A percentile compares a stretch with the other conserved stretches of the same genome.
Evolutionary conservation across 2,888 invertebrate genomes (phyloP).

Genomic region (Drosophila rellima): DNA sequence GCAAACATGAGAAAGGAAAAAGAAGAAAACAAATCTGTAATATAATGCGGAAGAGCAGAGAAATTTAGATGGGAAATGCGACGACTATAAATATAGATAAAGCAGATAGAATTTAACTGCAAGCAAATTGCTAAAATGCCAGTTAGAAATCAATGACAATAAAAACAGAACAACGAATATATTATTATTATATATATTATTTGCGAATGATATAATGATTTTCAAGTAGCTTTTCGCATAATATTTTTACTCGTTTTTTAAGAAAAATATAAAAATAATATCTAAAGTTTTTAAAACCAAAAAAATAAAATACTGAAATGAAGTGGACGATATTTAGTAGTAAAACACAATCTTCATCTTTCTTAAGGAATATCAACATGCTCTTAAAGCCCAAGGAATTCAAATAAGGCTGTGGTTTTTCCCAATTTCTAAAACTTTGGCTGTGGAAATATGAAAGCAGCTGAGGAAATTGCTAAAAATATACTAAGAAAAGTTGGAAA

Average conservation of each 20-base stretch:
- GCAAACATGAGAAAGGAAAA: conserved; percentile 16
- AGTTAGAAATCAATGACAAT: neutral
- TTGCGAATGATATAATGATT: too few species aligned
- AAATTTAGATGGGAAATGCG: conserved; percentile 12
- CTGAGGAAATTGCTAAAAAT: conserved; percentile 1
- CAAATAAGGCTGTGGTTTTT: conserved; percentile 2
- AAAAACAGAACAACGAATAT: too few species aligned
- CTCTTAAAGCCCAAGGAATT: conserved; percentile 1
- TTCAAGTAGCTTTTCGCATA: too few species aligned
- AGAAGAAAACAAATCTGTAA: neutral
- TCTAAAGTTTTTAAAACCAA: too few species aligned
- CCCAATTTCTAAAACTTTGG: conserved; percentile 1
- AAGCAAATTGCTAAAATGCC: neutral
- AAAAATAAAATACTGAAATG: too few species aligned
- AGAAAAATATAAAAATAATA: too few species aligned
- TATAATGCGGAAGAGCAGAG: conserved; percentile 2
- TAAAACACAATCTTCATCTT: too few species aligned
- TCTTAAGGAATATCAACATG: neutral
- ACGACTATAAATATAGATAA: neutral
- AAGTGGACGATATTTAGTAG: too few species aligned
- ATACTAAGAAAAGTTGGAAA: neutral
- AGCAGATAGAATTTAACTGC: neutral
- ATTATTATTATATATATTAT: too few species aligned
- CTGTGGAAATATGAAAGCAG: conserved; percentile 4
- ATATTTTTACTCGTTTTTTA: too few species aligned